These are phyloP conservation scores for Erythrocercus mccallii DNA, from an alignment of 2,113 vertebrate genomes.

Conservation along the genomic window DNA sequence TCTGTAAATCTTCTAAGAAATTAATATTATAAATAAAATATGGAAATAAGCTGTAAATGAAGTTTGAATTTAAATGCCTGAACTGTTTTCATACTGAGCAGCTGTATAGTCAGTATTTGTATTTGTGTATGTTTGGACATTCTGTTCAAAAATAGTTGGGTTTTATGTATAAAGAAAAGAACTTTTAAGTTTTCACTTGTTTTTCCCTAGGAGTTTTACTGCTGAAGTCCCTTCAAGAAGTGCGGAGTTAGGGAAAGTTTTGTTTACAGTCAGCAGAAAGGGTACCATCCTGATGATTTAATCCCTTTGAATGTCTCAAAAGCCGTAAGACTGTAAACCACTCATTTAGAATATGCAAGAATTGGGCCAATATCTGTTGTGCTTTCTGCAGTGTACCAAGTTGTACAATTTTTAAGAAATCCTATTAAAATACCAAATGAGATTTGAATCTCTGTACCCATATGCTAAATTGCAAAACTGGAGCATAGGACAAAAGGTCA, in stretches of 20 bases:
- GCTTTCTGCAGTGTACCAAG: background rate
- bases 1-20: background rate
- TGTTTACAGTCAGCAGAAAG: background rate
- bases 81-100: background rate
- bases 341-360: background rate
- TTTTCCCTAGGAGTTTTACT: background rate
- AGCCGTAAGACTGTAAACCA: background rate
- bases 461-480: background rate
- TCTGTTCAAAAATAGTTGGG: background rate
- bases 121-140: background rate
- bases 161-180: background rate
- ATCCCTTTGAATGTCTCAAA: background rate
- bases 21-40: background rate
- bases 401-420: constrained; percentile 27
- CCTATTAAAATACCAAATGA: constrained; percentile 59
- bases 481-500: constrained; percentile 29
- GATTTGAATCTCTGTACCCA: constrained; percentile 38
- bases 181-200: background rate
- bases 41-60: background rate
- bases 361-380: background rate
- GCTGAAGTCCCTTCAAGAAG: background rate
- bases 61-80: background rate
- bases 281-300: background rate
- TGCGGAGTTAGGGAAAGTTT: background rate
- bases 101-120: background rate